These are phyloP conservation scores for Amblyopsis rosae DNA, from an alignment of 2,113 vertebrate species.

Conservation along the genomic window DNA sequence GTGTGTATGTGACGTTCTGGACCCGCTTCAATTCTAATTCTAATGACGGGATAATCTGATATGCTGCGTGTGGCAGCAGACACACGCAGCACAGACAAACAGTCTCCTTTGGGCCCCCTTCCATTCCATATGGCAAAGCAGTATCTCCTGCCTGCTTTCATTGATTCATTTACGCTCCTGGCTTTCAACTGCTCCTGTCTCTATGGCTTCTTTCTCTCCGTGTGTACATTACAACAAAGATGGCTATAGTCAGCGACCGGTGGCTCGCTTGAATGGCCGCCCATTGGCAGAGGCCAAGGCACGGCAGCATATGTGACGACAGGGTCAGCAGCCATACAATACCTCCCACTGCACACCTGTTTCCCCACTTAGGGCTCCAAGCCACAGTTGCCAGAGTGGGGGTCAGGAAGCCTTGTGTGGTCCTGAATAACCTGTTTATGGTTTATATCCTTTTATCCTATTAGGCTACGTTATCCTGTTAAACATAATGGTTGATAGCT, in stretches of 20 bases:
- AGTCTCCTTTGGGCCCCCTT: slow-evolving; percentile 25
- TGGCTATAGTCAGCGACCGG: slow-evolving; percentile 56
- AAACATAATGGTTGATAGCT: no score
- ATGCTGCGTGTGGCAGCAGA: slow-evolving; percentile 39
- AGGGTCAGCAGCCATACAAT: slow-evolving; percentile 52
- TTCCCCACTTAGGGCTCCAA: slow-evolving; percentile 20
- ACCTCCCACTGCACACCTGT: slow-evolving; percentile 70
- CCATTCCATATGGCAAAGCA: slow-evolving; percentile 49
- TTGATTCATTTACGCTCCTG: slow-evolving; percentile 27
- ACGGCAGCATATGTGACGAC: slow-evolving; percentile 72
- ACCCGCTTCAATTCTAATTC: slow-evolving; percentile 41
- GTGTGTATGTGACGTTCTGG: slow-evolving; percentile 20
- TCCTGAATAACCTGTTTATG: no score
- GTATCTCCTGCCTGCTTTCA: slow-evolving; percentile 11
- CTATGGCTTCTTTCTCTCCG: slow-evolving; percentile 17
- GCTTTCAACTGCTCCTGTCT: slow-evolving; percentile 16
- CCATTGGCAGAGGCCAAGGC: slow-evolving; percentile 55
- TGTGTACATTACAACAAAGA: slow-evolving; percentile 67
- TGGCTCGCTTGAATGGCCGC: slow-evolving; percentile 52
- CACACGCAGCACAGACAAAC: slow-evolving; percentile 38
- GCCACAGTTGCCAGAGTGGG: no score
- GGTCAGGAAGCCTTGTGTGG: slow-evolving; percentile 7
- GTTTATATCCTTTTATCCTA: no score
- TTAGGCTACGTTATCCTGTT: no score
- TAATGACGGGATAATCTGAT: slow-evolving; percentile 44